These are phyloP conservation scores for Haemorhous mexicanus DNA, from an alignment of 2,113 vertebrate species.

Conservation along the genomic window DNA sequence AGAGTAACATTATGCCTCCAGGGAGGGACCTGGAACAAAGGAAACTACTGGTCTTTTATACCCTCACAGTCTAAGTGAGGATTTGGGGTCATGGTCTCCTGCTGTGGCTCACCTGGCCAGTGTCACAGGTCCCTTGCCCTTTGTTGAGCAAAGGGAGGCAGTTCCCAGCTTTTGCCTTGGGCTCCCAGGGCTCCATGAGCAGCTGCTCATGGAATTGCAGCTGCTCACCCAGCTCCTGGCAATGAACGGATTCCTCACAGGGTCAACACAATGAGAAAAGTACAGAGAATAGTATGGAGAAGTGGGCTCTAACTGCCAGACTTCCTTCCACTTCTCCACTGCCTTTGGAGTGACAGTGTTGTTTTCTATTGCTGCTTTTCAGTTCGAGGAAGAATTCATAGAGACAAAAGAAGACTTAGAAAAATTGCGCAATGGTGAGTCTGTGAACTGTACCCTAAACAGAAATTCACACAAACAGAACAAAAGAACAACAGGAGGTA, in stretches of 20 bases:
- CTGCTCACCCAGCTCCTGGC: neutral
- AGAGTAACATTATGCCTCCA: neutral
- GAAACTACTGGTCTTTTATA: neutral
- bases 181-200: neutral
- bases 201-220: neutral
- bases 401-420: slow-evolving; percentile 78
- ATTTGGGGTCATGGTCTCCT: neutral
- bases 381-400: slow-evolving; percentile 89
- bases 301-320: neutral
- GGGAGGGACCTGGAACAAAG: fast-evolving
- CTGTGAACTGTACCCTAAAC: neutral
- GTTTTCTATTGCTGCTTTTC: slow-evolving; percentile 27
- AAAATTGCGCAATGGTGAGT: slow-evolving; percentile 80
- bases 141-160: neutral
- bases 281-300: neutral
- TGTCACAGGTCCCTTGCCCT: neutral
- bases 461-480: neutral
- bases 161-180: neutral
- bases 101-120: neutral
- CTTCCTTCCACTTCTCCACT: neutral
- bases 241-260: neutral
- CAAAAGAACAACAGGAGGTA: neutral
- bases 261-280: neutral
- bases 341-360: neutral
- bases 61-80: neutral